Evolutionary conservation across 1,140 invertebrate genomes (phyloP), one percentile per base, ranked within the genome.

Genomic region (Lamellibrachia luymesi): DNA sequence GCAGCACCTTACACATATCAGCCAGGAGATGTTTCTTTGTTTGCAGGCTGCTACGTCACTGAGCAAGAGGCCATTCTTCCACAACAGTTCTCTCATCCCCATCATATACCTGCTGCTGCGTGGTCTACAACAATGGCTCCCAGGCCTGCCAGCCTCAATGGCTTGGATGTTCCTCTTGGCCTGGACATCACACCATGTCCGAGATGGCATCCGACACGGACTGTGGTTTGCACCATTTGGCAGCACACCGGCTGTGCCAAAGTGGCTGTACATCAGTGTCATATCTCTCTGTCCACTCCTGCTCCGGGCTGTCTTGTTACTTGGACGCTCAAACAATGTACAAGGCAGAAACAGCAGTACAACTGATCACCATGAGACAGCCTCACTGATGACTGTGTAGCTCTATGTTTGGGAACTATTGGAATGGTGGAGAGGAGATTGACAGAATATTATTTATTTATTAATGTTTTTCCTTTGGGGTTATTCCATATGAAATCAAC

Each of bases 171-270:
- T 95, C 90, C 27, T 95, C 2, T 93, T 94, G n/a, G 94, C 95
- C 1, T 94, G 94, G 92, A 92, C 95, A 8, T 94, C 95, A 49
- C 96, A 96, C 93, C 95, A 96, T 92, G 92, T 96, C 17, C 92
- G 95, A 50, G 96, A 96, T 93, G 94, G 94, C 1, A 91, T 93
- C 92, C 93, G 95, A 91, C 93, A 95, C 38, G 96, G 96, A 13
- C 92, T 96, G 17, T 95, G 95, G 95, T 94, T 96, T 89, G 95
- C 94, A 90, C 95, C 95, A 10, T 94, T 95, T 38, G 94, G 92
- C 13, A 94, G 94, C 22, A 95, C 95, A 49, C 94, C 93, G 10
- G 94, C 94, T 80, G n/a, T 96, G 50, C 94, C 94, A 22, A 93
- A 94, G 38, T 64, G 50, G 17, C 13, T 94, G 25, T 95, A 94